These are phyloP conservation scores for Desmodus rotundus DNA, from an alignment of 2,113 vertebrate genomes.

Conservation along the genomic window DNA sequence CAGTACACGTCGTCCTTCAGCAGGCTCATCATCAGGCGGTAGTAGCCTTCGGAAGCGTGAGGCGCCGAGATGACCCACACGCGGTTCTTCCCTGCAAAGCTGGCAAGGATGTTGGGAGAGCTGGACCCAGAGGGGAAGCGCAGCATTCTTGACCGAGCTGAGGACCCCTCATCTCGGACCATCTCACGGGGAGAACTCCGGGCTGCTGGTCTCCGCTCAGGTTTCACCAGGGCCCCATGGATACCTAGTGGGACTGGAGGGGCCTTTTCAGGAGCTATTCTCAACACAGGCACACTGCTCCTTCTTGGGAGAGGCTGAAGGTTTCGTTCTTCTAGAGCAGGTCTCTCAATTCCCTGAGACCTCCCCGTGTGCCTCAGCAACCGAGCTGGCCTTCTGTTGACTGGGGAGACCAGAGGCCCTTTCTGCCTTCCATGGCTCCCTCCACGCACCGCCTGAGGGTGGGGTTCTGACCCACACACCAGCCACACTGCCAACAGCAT, in stretches of 20 bases:
- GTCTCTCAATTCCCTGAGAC: constrained; percentile 31
- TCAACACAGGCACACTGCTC: constrained; percentile 44
- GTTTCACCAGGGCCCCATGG: constrained; percentile 23
- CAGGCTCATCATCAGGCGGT: constrained; percentile 97
- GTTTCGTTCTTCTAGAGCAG: background rate
- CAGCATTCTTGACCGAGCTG: constrained; percentile 79
- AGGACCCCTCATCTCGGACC: constrained; percentile 85
- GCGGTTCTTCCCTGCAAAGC: constrained; percentile 94
- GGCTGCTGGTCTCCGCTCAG: constrained; percentile 71
- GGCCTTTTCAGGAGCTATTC: background rate
- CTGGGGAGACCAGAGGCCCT: constrained; percentile 46
- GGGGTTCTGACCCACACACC: constrained; percentile 75
- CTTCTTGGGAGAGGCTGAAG: constrained; percentile 43
- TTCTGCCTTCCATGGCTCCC: constrained; percentile 65
- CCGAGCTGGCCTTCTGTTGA: constrained; percentile 44
- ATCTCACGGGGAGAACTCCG: constrained; percentile 72
- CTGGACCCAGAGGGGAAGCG: constrained; percentile 87
- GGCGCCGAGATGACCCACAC: constrained; percentile 96
- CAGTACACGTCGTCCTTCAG: constrained; percentile 96
- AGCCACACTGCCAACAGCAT: constrained; percentile 85
- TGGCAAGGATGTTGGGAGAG: constrained; percentile 92
- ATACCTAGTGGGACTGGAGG: background rate
- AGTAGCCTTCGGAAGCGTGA: constrained; percentile 95
- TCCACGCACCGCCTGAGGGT: constrained; percentile 44
- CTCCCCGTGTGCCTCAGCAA: constrained; percentile 61